Evolutionary conservation across 2,113 vertebrate species (phyloP), one percentile per base, ranked within the genome.

Genomic region (Cyanoramphus novaezelandiae): DNA sequence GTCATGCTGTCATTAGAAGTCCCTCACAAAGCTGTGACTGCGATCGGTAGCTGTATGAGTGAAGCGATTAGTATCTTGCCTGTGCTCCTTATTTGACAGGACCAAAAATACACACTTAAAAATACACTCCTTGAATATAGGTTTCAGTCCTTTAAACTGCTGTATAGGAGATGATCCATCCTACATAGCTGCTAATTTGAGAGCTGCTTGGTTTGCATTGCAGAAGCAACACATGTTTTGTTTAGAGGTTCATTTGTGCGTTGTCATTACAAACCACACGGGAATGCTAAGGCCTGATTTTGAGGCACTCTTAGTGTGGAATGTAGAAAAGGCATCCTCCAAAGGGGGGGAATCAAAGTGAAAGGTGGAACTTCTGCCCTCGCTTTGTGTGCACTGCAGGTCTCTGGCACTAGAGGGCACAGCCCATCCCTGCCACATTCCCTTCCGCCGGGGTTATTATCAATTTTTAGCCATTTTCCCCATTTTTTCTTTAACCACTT

Each of bases 121-220:
- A 95, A 72, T 82, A 50, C 53, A 70, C 23, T 25, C 31, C 60
- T 11, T 77, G 65, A 82, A 67, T 85, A 82, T 28, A 77, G 49
- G 59, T 93, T 96, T 81, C 53, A 80, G 23, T 77, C 80, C 79
- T 82, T 86, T 81, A 84, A 96, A 88, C 37, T 82, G 69, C 53
- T 92, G 13, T 60, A 13, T 31, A 57, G 78, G 77, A 44, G 39
- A 74, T 92, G 82, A 88, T 77, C 68, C 84, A 60, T 78, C 86
- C 79, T 83, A 95, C 67, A 57, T 13, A 69, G 47, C 53, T 86
- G 65, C 81, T 93, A 94, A 87, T 86, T 94, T 94, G 50, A 95
- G 70, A 96, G 39, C 29, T 80, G 68, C 13, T 79, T 91, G 41
- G 4, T 87, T 95, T 94, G 90, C 91, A 83, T 92, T 82, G 64